Percentiles rank a stretch among this genome's conserved stretches.
phyloP scores from a whole-genome alignment of 53 echinoderm and acorn worm species.

The Stichopus horrens region DNA sequence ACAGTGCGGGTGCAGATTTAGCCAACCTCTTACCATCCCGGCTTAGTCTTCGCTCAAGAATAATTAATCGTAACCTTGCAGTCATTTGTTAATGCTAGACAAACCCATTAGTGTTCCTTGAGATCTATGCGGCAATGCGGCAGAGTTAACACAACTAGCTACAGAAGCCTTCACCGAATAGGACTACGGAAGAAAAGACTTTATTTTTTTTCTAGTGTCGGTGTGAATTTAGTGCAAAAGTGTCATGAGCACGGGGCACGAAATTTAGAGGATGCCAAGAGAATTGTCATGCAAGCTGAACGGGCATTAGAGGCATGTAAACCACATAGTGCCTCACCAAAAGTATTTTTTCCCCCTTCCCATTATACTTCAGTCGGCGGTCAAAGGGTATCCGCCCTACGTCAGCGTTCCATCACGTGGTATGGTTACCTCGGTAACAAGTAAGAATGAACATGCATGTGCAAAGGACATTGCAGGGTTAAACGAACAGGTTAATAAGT shows the following conservation, averaged over 20 bases:
- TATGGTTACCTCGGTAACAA: too few relatives aligned
- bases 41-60: conserved; percentile 19
- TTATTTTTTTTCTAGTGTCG: conserved; percentile 62
- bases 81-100: conserved; percentile 48
- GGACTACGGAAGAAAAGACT: conserved; percentile 38
- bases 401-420: too few relatives aligned
- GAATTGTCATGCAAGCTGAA: conserved; percentile 31
- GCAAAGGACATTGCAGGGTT: too few relatives aligned
- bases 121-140: conserved; percentile 61
- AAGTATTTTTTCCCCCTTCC: conserved; percentile 1
- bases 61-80: conserved; percentile 12
- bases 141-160: conserved; percentile 42
- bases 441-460: too few relatives aligned
- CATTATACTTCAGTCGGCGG: too few relatives aligned
- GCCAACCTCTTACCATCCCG: background rate
- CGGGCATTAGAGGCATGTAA: conserved; percentile 34
- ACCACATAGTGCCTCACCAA: conserved; percentile 14
- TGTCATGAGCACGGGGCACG: conserved; percentile 60
- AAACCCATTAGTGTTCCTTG: conserved; percentile 43
- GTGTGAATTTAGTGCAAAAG: conserved; percentile 45
- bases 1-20: background rate
- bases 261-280: conserved; percentile 26
- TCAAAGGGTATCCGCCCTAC: too few relatives aligned
- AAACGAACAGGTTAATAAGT: too few relatives aligned
- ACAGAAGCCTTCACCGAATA: conserved; percentile 52